phyloP scores from a whole-genome alignment of 2,113 vertebrate species.

The Caretta caretta region DNA sequence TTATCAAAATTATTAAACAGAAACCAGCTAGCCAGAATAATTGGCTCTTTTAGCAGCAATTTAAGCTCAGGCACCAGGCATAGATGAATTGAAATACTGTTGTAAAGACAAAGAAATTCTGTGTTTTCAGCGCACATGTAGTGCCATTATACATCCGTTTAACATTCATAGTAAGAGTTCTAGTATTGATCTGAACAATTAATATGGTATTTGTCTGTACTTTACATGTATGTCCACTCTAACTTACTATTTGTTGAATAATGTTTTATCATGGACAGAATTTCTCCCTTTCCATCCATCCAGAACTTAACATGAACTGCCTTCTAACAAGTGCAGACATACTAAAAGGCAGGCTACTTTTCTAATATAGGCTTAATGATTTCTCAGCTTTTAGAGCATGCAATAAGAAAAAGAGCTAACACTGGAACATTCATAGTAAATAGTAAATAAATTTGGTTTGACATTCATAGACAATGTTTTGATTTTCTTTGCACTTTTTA shows the following conservation, averaged over 20 bases:
- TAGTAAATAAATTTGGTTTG: background rate
- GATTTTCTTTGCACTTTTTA: constrained; percentile 10
- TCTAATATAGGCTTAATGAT: background rate
- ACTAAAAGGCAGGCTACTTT: background rate
- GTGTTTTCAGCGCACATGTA: background rate
- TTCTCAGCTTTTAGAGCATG: background rate
- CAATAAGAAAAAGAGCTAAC: background rate
- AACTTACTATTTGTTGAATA: background rate
- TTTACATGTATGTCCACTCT: background rate
- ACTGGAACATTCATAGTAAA: background rate
- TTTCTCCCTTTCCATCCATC: background rate
- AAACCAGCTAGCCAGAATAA: background rate
- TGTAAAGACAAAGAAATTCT: background rate
- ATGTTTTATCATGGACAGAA: background rate
- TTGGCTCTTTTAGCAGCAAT: background rate
- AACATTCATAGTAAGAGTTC: background rate
- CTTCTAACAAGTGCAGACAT: background rate
- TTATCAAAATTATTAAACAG: background rate
- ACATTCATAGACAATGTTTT: background rate
- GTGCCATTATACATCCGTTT: background rate
- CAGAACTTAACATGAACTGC: accelerated
- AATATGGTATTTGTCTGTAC: background rate
- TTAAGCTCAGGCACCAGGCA: background rate
- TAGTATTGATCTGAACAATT: background rate
- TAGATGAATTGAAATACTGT: background rate